Conservation (phyloP, 1,140 invertebrate species). For the Sarcophaga peregrina region DNA sequence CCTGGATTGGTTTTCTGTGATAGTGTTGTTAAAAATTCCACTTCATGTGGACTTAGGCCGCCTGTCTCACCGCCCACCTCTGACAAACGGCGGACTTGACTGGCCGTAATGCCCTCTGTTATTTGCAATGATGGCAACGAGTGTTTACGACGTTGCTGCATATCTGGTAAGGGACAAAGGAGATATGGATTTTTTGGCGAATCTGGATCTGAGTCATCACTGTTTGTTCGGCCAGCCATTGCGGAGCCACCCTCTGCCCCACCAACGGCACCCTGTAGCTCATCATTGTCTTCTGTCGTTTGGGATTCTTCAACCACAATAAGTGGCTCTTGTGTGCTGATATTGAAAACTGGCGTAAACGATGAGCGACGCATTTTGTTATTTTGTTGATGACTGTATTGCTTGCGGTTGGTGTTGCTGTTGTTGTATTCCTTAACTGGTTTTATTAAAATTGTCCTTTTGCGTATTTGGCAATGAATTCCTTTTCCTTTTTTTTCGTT, state of each 20-base stretch:
- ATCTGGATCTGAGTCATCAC: constrained; percentile 72
- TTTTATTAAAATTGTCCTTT: no score
- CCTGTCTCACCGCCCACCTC: constrained; percentile 79
- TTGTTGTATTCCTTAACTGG: no score
- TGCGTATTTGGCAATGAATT: no score
- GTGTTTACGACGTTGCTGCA: constrained; percentile 77
- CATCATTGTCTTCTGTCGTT: constrained; percentile 71
- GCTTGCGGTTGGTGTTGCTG: not conserved
- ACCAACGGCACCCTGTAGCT: constrained; percentile 66
- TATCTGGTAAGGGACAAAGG: constrained; percentile 79
- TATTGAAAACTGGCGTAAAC: constrained; percentile 68
- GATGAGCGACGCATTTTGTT: constrained; percentile 68
- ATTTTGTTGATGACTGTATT: not conserved
- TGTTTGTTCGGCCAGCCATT: constrained; percentile 56
- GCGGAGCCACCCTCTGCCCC: constrained; percentile 62
- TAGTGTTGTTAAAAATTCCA: constrained; percentile 77
- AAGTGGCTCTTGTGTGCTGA: constrained; percentile 74
- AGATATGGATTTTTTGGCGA: constrained; percentile 83
- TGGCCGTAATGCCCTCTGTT: constrained; percentile 83
- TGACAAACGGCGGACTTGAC: constrained; percentile 81
- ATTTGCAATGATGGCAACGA: constrained; percentile 84
- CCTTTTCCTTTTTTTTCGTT: no score
- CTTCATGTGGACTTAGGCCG: constrained; percentile 76
- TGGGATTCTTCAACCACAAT: constrained; percentile 82
- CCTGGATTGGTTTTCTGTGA: constrained; percentile 68